phyloP scores from a whole-genome alignment of 1,140 invertebrate genomes.

The Pseudobourletiella spinata region DNA sequence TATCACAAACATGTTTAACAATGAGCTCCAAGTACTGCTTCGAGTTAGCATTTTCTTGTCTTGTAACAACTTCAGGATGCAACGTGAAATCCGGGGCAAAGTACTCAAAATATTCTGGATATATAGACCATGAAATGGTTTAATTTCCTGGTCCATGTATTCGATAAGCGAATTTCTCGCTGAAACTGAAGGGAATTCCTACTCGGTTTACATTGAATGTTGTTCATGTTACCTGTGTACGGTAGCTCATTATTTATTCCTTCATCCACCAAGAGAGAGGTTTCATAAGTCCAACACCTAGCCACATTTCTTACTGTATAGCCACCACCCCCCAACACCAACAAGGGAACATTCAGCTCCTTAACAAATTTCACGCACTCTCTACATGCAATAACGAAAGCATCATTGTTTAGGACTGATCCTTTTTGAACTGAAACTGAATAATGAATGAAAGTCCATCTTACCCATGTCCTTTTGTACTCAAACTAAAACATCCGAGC shows the following conservation, averaged over 20 bases:
- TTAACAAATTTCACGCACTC: conserved; percentile 97
- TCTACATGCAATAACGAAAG: conserved; percentile 41
- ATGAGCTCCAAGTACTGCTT: conserved; percentile 85
- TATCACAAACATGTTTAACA: conserved; percentile 72
- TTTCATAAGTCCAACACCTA: conserved; percentile 98
- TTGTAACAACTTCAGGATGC: conserved; percentile 74
- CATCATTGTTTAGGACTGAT: no score
- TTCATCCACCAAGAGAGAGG: conserved; percentile 83
- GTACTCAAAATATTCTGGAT: conserved; percentile 78
- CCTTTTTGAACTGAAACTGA: no score
- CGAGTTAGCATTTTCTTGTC: conserved; percentile 83
- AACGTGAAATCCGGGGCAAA: conserved; percentile 91
- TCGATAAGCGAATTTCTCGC: no score
- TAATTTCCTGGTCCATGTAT: no score
- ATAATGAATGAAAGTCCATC: conserved; percentile 37
- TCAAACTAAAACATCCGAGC: conserved; percentile 78
- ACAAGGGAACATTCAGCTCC: conserved; percentile 81
- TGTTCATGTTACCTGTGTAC: no score
- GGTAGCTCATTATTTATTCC: conserved; percentile 85
- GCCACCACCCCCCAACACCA: conserved; percentile 93
- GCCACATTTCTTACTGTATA: conserved; percentile 97
- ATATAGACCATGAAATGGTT: conserved; percentile 4
- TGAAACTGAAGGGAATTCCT: no score
- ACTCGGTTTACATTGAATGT: no score
- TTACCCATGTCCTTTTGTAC: conserved; percentile 75